These are phyloP conservation scores for Megamerina dolium DNA, from an alignment of 2,888 invertebrate species.

Conservation along the genomic window DNA sequence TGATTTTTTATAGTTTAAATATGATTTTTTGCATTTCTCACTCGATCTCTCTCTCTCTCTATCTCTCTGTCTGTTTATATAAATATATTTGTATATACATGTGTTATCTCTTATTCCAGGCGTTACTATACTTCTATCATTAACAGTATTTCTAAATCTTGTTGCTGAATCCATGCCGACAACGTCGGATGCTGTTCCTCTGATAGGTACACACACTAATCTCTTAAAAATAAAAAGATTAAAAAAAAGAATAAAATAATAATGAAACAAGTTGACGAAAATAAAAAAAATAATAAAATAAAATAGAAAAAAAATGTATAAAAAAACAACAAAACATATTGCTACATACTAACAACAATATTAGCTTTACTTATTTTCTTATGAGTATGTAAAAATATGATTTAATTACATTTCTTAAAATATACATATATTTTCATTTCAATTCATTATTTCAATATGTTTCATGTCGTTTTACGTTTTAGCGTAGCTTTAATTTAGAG, in stretches of 20 bases:
- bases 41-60: no score
- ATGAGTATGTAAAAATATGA: slow-evolving; percentile 21
- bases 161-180: slow-evolving; percentile 95
- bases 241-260: slow-evolving; percentile 19
- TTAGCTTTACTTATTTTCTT: no score
- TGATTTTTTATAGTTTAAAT: no score
- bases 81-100: no score
- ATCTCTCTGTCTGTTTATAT: no score
- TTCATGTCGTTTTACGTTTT: no score
- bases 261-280: slow-evolving; percentile 16
- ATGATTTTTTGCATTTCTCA: no score
- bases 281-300: slow-evolving; percentile 17
- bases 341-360: no score
- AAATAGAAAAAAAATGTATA: slow-evolving; percentile 11
- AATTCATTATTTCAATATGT: no score
- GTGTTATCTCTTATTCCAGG: slow-evolving; percentile 59
- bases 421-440: slow-evolving; percentile 9
- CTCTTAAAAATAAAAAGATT: slow-evolving; percentile 22
- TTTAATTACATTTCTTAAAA: slow-evolving; percentile 5
- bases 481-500: no score
- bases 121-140: slow-evolving; percentile 93
- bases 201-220: slow-evolving; percentile 72
- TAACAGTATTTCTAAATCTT: slow-evolving; percentile 96
- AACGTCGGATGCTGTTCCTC: slow-evolving; percentile 75
- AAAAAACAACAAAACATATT: slow-evolving; percentile 8